Conservation (phyloP, 2,797 vertebrate species). For the Gymnoscopelus braueri region DNA sequence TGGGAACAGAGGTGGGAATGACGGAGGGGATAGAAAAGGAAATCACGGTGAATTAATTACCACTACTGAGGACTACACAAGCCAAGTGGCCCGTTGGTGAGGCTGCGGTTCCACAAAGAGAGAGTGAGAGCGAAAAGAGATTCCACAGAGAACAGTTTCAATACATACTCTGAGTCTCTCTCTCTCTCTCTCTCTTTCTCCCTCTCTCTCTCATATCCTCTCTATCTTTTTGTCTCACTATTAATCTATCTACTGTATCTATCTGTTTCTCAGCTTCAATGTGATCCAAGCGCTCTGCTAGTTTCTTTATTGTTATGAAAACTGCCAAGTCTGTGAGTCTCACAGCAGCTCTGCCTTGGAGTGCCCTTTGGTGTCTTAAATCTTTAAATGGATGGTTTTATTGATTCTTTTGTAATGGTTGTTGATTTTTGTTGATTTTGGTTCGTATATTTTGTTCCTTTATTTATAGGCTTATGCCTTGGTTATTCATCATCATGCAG, state of each 20-base stretch:
- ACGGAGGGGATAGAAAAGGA: slow-evolving; percentile 52
- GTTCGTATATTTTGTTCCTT: slow-evolving; percentile 28
- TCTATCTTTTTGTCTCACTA: slow-evolving; percentile 57
- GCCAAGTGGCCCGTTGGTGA: slow-evolving; percentile 97
- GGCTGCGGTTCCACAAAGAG: slow-evolving; percentile 17
- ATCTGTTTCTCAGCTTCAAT: slow-evolving; percentile 69
- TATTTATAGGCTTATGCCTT: slow-evolving; percentile 60
- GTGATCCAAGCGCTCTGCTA: slow-evolving; percentile 67
- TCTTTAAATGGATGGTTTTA: slow-evolving; percentile 58
- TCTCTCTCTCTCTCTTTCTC: slow-evolving; percentile 48
- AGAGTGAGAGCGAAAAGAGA: slow-evolving; percentile 28
- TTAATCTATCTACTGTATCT: slow-evolving; percentile 60
- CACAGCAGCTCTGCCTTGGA: slow-evolving; percentile 76
- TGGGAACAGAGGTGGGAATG: slow-evolving; percentile 61
- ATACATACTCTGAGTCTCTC: slow-evolving; percentile 42
- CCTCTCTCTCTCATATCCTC: slow-evolving; percentile 40
- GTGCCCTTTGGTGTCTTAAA: slow-evolving; percentile 80
- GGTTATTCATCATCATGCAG: slow-evolving; percentile 52
- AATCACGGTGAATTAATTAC: slow-evolving; percentile 68
- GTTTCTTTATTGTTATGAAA: slow-evolving; percentile 64
- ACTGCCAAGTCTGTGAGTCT: slow-evolving; percentile 69
- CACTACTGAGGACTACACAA: slow-evolving; percentile 96
- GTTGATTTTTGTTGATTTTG: slow-evolving; percentile 35
- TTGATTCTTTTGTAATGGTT: slow-evolving; percentile 40
- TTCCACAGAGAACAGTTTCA: slow-evolving; percentile 43